These are phyloP conservation scores for Agrilus mali DNA, from an alignment of 2,888 invertebrate species.

Conservation along the genomic window DNA sequence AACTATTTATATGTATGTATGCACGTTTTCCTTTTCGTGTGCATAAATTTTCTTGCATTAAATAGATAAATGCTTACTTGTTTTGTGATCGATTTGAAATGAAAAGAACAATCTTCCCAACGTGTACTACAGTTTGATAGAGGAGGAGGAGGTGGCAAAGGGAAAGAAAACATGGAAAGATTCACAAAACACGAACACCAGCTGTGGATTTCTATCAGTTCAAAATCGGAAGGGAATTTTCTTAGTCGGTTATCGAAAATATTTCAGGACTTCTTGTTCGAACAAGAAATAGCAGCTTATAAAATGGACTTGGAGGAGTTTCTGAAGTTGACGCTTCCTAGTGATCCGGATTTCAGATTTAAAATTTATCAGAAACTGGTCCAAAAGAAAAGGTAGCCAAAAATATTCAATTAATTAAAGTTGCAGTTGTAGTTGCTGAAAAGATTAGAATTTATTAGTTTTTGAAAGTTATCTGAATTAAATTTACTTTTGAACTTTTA, in stretches of 20 bases:
- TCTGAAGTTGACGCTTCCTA: slow-evolving; percentile 47
- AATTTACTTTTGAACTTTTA: too few species aligned
- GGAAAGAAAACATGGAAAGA: slow-evolving; percentile 16
- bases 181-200: slow-evolving; percentile 22
- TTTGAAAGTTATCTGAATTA: too few species aligned
- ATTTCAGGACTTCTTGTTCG: slow-evolving; percentile 45
- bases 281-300: slow-evolving; percentile 22
- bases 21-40: too few species aligned
- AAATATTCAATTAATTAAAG: slow-evolving; percentile 13
- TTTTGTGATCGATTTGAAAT: too few species aligned
- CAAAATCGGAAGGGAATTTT: slow-evolving; percentile 44
- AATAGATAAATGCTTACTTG: too few species aligned
- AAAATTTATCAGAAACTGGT: slow-evolving; percentile 57
- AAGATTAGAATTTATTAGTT: too few species aligned
- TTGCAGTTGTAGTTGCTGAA: too few species aligned
- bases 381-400: slow-evolving; percentile 45
- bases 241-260: slow-evolving; percentile 55
- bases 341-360: slow-evolving; percentile 54
- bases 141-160: neutral
- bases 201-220: slow-evolving; percentile 44
- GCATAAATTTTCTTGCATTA: too few species aligned
- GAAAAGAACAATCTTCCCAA: too few species aligned
- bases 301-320: slow-evolving; percentile 17
- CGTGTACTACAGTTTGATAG: neutral
- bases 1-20: too few species aligned